These are phyloP conservation scores for Allolobophora icterica DNA, from an alignment of 2,888 invertebrate species.

Conservation along the genomic window DNA sequence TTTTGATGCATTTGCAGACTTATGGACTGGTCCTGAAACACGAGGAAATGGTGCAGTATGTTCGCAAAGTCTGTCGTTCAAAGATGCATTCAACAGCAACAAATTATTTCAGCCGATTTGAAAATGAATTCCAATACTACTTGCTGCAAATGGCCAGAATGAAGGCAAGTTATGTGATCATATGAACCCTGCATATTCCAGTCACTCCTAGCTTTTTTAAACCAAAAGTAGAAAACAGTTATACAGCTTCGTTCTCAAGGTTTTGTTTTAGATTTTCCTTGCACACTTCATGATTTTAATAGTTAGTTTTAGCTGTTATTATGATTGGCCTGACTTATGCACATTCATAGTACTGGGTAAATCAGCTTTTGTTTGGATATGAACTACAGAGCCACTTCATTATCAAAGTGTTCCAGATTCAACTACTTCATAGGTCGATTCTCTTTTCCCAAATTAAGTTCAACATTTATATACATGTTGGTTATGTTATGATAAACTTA, in stretches of 20 bases:
- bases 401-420: not conserved
- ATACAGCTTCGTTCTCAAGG: not conserved
- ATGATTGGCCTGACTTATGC: not conserved
- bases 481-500: not conserved
- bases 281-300: not conserved
- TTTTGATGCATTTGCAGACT: constrained; percentile 47
- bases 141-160: constrained; percentile 53
- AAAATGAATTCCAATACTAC: constrained; percentile 57
- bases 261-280: not conserved
- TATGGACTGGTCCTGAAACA: constrained; percentile 46
- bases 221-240: not conserved
- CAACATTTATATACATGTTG: not conserved
- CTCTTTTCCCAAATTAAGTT: not conserved
- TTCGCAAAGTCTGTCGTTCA: constrained; percentile 51
- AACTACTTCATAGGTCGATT: not conserved
- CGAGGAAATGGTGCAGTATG: constrained; percentile 54
- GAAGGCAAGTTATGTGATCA: constrained; percentile 45
- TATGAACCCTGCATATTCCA: not conserved
- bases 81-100: constrained; percentile 45
- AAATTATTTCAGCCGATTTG: constrained; percentile 61
- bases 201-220: not conserved
- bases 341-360: not conserved
- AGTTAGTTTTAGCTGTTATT: not conserved
- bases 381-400: not conserved
- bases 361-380: not conserved